A percentile compares a stretch with the other conserved stretches of the same genome.
These are phyloP conservation scores for Branchipolynoe longqiensis DNA, from an alignment of 2,888 invertebrate genomes.

Conservation along the genomic window DNA sequence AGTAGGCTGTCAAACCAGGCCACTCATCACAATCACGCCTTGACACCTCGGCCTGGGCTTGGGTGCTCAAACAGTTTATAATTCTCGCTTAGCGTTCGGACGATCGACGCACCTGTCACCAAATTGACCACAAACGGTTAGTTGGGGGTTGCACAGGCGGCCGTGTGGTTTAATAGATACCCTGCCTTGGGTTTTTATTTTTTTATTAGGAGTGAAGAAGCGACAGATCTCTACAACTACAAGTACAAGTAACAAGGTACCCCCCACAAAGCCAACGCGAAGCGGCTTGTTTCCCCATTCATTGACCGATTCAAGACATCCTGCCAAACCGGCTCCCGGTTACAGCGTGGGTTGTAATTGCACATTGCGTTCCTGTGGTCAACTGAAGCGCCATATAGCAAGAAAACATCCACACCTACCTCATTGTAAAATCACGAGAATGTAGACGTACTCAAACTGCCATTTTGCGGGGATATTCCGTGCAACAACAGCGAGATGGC, in stretches of 20 bases:
- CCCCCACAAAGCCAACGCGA: conserved; percentile 16
- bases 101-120: too few species aligned
- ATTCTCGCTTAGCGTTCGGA: too few species aligned
- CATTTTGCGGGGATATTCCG: conserved; percentile 11
- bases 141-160: too few species aligned
- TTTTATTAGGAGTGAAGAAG: too few species aligned
- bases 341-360: background rate
- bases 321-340: background rate
- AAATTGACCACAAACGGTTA: too few species aligned
- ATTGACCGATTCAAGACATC: background rate
- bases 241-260: too few species aligned
- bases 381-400: background rate
- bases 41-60: background rate
- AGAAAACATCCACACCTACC: conserved; percentile 18
- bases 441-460: conserved; percentile 26
- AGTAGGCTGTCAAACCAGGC: background rate
- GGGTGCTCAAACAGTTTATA: background rate
- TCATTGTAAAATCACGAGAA: background rate
- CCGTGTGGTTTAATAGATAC: too few species aligned
- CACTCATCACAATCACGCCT: background rate
- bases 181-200: too few species aligned
- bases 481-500: background rate
- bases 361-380: background rate
- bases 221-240: too few species aligned
- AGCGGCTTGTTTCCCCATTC: background rate